Conservation (phyloP, 2,888 invertebrate species). For the Drosophila paramelanica region DNA sequence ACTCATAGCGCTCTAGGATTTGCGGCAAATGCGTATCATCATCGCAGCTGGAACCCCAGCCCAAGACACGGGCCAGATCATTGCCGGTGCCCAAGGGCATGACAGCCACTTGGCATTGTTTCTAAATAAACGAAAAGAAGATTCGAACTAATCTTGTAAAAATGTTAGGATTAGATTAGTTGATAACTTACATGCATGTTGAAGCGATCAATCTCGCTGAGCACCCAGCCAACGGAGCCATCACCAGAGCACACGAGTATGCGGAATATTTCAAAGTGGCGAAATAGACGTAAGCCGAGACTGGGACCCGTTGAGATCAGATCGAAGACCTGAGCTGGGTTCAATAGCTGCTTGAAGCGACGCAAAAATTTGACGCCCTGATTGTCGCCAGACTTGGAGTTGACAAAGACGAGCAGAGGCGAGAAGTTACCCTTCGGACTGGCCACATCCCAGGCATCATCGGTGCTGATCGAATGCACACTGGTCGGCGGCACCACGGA, state of each 20-base stretch:
- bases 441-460: slow-evolving; percentile 96
- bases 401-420: slow-evolving; percentile 98
- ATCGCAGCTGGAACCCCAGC: slow-evolving; percentile 98
- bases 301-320: slow-evolving; percentile 95
- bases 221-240: slow-evolving; percentile 98
- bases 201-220: slow-evolving; percentile 97
- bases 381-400: slow-evolving; percentile 99
- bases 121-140: slow-evolving; percentile 85
- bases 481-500: slow-evolving; percentile 98
- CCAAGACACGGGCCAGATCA: slow-evolving; percentile 96
- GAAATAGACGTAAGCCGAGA: slow-evolving; percentile 93
- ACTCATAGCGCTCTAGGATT: slow-evolving; percentile 96
- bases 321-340: slow-evolving; percentile 99
- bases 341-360: slow-evolving; percentile 96
- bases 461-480: slow-evolving; percentile 94
- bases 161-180: no score
- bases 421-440: slow-evolving; percentile 87
- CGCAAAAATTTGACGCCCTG: slow-evolving; percentile 98
- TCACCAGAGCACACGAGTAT: slow-evolving; percentile 99
- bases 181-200: slow-evolving; percentile 94
- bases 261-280: slow-evolving; percentile 97
- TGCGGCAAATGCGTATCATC: slow-evolving; percentile 97
- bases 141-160: no score
- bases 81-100: slow-evolving; percentile 98
- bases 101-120: slow-evolving; percentile 97